Evolutionary conservation across 2,113 vertebrate species (phyloP), one percentile per base, ranked within the genome.

Genomic region (Chloropsis cyanopogon): DNA sequence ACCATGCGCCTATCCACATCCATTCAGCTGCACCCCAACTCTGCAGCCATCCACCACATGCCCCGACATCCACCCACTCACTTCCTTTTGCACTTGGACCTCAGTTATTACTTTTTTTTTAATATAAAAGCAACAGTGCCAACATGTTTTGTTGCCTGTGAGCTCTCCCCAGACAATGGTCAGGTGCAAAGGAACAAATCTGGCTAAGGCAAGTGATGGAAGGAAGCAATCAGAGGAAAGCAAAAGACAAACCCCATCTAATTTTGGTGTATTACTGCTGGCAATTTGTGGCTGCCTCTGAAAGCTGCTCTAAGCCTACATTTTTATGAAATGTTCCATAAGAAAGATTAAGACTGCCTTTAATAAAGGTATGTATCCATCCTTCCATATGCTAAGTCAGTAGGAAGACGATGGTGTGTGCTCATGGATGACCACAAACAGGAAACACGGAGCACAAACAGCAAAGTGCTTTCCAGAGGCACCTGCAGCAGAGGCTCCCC

Each of bases 371-470:
- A 49, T 14, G 1, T 21, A 33, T 18, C 3, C 0, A 1, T 72
- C 65, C 53, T 59, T 64, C 53, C 57, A n/a, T 25, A 3, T 65
- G 53, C 31, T 65, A 20, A 64, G 61, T 69, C 7, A 29, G 59
- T 41, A 64, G 53, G 28, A n/a, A 37, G 42, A 41, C 25, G 44
- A 25, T 37, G 35, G 56, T 56, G 42, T 23, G 52, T 35, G 41
- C 65, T 54, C 29, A 13, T 15, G 17, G 35, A 14, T 29, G 52
- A 69, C 65, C 52, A 49, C n/a, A 56, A 92, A 72, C 39, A 56
- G 44, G 39, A 50, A 82, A 76, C 56, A 60, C 4, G 0, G 2
- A 79, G 19, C 35, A 19, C 1, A 0, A 14, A 21, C 0, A 6
- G 44, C 31, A 42, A 64, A 72, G 63, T 21, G 25, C 18, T 92